Evolutionary conservation across 1,140 invertebrate species (phyloP).

Genomic region (Meteorus sp.): DNA sequence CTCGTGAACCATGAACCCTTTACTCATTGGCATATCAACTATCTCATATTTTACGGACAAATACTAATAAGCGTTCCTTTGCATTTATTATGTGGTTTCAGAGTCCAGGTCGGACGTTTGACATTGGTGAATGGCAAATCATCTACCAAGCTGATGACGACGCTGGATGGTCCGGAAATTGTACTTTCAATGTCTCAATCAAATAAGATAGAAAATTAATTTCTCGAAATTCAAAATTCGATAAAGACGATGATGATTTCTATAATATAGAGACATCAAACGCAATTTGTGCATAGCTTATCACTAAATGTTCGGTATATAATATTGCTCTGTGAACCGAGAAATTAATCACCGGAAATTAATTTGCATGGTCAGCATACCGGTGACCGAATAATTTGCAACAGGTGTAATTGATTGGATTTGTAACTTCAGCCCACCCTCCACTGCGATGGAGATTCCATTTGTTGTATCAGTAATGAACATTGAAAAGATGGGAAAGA

Average conservation of each 20-base stretch:
- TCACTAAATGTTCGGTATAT: no score
- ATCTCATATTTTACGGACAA: not conserved
- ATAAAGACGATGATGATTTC: no score
- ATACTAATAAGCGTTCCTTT: slow-evolving; percentile 11
- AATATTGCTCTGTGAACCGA: slow-evolving; percentile 12
- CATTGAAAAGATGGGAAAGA: not conserved
- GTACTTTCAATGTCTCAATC: slow-evolving; percentile 52
- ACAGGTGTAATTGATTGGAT: slow-evolving; percentile 23
- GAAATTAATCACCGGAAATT: slow-evolving; percentile 22
- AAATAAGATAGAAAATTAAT: slow-evolving; percentile 39
- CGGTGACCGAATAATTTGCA: slow-evolving; percentile 14
- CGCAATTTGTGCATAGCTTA: no score
- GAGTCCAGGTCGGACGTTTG: slow-evolving; percentile 50
- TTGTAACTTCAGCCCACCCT: no score
- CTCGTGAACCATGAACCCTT: not conserved
- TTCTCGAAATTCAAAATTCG: no score
- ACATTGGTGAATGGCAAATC: slow-evolving; percentile 50
- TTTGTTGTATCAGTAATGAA: not conserved
- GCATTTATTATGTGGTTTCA: slow-evolving; percentile 36
- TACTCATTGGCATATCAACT: slow-evolving; percentile 11
- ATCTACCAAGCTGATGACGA: slow-evolving; percentile 56
- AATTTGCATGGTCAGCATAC: slow-evolving; percentile 19
- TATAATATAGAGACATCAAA: no score
- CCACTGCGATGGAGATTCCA: no score
- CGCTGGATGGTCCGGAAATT: slow-evolving; percentile 57